A percentile compares a stretch with the other conserved stretches of the same genome.
Conservation (phyloP, 2,113 vertebrate genomes). For the Dromaius novaehollandiae region DNA sequence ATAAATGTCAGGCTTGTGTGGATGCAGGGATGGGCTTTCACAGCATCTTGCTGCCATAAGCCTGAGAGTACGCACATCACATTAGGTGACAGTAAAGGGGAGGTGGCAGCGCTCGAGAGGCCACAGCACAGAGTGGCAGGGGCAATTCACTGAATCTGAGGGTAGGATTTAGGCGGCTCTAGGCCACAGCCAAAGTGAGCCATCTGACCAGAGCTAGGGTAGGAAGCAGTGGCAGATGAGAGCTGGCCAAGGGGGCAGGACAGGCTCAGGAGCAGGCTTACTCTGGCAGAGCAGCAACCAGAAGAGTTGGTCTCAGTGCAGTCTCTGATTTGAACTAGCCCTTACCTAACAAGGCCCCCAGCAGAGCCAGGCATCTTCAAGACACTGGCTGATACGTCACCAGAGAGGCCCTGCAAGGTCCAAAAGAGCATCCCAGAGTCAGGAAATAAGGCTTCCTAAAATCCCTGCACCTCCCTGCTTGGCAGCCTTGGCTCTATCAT, state of each 20-base stretch:
- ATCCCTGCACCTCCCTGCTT: background rate
- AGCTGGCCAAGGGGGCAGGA: background rate
- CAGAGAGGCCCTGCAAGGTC: accelerated
- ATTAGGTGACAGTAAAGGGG: background rate
- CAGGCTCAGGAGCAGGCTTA: background rate
- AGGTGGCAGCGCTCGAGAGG: background rate
- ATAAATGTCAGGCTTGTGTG: slow-evolving; percentile 18
- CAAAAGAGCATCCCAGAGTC: background rate
- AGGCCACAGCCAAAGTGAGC: accelerated
- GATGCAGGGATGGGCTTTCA: background rate
- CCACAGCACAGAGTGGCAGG: background rate
- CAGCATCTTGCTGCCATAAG: background rate
- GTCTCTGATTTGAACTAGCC: background rate
- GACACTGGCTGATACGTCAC: background rate
- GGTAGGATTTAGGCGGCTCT: background rate
- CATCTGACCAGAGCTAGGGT: background rate
- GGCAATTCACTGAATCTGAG: accelerated
- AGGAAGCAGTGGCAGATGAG: background rate
- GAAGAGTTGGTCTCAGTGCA: background rate
- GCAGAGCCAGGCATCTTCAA: background rate
- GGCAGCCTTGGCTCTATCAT: background rate
- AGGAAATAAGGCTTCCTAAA: background rate
- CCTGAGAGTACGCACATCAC: background rate
- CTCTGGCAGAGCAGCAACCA: background rate
- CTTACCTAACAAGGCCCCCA: background rate